Evolutionary conservation across 1,140 invertebrate genomes (phyloP).

Genomic region (Eupristina koningsbergeri): DNA sequence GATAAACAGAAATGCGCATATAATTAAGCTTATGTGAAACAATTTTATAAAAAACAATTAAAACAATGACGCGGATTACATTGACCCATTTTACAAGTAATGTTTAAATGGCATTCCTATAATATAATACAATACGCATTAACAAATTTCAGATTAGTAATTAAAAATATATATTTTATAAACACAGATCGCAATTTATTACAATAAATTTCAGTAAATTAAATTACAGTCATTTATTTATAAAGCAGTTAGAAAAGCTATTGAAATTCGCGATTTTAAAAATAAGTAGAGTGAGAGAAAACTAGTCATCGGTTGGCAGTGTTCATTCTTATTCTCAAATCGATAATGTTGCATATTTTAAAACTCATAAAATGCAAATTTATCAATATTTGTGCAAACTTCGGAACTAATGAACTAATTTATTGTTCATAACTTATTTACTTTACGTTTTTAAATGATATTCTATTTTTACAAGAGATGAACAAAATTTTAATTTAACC

Average conservation of each 20-base stretch:
- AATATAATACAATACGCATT: not conserved
- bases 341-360: not conserved
- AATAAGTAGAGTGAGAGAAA: not conserved
- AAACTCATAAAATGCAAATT: not conserved
- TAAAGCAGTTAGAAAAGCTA: not conserved
- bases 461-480: not conserved
- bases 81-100: not conserved
- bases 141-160: not conserved
- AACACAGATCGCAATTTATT: too few species aligned
- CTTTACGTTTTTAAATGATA: not conserved
- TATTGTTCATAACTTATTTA: not conserved
- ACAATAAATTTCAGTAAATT: not conserved
- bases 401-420: not conserved
- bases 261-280: not conserved
- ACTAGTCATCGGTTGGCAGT: not conserved
- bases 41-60: not conserved
- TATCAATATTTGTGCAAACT: not conserved
- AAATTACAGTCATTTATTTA: not conserved
- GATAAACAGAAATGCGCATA: slow-evolving; percentile 15
- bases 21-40: not conserved
- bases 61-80: not conserved
- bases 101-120: too few species aligned
- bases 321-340: not conserved
- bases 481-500: slow-evolving; percentile 5
- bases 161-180: too few species aligned